phyloP scores from a whole-genome alignment of 2,888 invertebrate genomes.

The Metacarcinus magister region DNA sequence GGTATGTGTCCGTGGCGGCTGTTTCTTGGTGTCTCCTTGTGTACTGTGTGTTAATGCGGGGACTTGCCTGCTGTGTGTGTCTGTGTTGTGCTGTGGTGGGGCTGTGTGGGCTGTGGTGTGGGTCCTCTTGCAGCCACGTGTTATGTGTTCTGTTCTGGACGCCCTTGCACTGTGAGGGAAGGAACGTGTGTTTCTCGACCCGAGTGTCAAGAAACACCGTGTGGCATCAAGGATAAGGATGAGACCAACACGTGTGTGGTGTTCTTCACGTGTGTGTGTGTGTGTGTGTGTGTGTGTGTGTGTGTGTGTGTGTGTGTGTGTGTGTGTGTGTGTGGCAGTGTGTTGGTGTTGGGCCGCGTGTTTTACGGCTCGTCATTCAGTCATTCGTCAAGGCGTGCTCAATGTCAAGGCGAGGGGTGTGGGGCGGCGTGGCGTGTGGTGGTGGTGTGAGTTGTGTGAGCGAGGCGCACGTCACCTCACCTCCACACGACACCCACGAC shows the following conservation, averaged over 20 bases:
- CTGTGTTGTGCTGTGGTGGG: background rate
- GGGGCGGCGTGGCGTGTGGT: background rate
- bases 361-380: background rate
- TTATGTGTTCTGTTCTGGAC: too few species aligned
- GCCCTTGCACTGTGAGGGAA: background rate
- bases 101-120: background rate
- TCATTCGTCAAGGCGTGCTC: background rate
- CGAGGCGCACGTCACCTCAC: too few species aligned
- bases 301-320: too few species aligned
- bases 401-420: background rate
- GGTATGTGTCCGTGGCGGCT: conserved; percentile 42
- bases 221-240: background rate
- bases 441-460: background rate
- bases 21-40: background rate
- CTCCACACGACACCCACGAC: too few species aligned
- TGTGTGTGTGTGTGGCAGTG: background rate
- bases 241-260: background rate
- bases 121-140: background rate
- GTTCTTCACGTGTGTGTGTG: background rate
- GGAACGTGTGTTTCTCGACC: background rate
- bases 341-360: background rate
- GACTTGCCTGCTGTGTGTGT: background rate
- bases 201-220: background rate
- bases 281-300: too few species aligned
- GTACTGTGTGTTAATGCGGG: background rate